A percentile compares a stretch with the other conserved stretches of the same genome.
Evolutionary conservation across 1,140 invertebrate genomes (phyloP).

Genomic region (Sesamia nonagrioides): DNA sequence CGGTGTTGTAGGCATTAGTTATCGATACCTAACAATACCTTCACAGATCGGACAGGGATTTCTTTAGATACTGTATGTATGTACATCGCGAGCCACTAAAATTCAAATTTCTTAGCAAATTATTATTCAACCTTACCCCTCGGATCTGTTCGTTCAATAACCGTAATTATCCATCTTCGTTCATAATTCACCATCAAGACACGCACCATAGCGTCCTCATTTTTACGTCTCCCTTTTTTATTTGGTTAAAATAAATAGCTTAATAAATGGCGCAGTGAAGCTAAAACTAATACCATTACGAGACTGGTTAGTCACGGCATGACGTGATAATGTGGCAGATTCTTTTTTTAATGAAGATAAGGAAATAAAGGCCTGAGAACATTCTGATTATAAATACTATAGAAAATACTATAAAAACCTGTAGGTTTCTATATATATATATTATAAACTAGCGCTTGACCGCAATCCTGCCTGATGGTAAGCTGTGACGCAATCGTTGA

Average conservation of each 20-base stretch:
- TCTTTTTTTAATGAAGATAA: background rate
- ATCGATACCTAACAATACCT: too few relatives aligned
- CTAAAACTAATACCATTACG: conserved; percentile 4
- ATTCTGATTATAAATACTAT: too few relatives aligned
- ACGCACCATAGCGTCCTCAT: conserved; percentile 35
- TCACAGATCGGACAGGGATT: too few relatives aligned
- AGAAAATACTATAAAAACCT: too few relatives aligned
- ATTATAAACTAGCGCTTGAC: too few relatives aligned
- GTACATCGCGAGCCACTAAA: background rate
- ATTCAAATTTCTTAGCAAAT: background rate
- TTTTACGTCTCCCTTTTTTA: conserved; percentile 38
- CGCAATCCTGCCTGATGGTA: too few relatives aligned
- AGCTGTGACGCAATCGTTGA: too few relatives aligned
- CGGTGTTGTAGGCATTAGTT: too few relatives aligned
- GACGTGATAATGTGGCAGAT: conserved; percentile 7
- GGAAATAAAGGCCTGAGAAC: too few relatives aligned
- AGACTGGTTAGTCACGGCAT: conserved; percentile 26
- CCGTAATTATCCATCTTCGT: conserved; percentile 20
- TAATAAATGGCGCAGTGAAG: conserved; percentile 27
- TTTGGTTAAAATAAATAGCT: conserved; percentile 46
- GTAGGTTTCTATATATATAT: too few relatives aligned
- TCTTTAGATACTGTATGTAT: too few relatives aligned
- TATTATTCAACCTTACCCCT: background rate
- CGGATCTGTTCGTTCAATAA: conserved; percentile 23
- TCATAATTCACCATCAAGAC: conserved; percentile 40